phyloP scores from a whole-genome alignment of 2,113 vertebrate genomes.

The Zingel zingel region DNA sequence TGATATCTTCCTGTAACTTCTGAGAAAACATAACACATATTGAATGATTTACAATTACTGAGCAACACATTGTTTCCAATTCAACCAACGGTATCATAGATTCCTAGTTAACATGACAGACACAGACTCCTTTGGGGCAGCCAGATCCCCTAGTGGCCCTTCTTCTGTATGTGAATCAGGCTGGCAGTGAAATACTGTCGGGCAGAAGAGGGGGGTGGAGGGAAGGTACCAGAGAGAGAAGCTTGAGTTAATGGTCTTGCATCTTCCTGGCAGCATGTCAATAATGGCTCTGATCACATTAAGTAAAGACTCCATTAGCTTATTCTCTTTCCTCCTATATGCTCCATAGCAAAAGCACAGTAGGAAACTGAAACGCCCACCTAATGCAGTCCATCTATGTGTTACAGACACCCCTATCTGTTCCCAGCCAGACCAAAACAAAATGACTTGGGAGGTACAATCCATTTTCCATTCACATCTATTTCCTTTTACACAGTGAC shows the following conservation, averaged over 20 bases:
- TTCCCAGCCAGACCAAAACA: conserved; percentile 59
- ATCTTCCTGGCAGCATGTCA: conserved; percentile 99
- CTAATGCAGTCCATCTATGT: conserved; percentile 75
- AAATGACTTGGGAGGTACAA: conserved; percentile 53
- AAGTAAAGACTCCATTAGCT: conserved; percentile 98
- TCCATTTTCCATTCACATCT: conserved; percentile 52
- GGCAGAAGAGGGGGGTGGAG: conserved; percentile 58
- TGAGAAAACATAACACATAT: conserved; percentile 9
- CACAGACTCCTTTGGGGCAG: conserved; percentile 61
- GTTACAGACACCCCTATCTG: conserved; percentile 73
- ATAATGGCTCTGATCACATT: conserved; percentile 99
- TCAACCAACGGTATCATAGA: conserved; percentile 41
- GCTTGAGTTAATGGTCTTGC: conserved; percentile 97
- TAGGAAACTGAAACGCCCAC: conserved; percentile 80
- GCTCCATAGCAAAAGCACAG: conserved; percentile 85
- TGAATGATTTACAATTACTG: conserved; percentile 25
- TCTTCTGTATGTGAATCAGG: conserved; percentile 43
- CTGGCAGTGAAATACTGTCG: conserved; percentile 66
- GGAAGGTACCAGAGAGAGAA: conserved; percentile 72
- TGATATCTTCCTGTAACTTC: conserved; percentile 2
- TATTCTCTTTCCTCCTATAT: conserved; percentile 89
- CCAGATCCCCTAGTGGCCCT: conserved; percentile 54
- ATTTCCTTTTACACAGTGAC: conserved; percentile 43
- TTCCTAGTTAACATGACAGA: conserved; percentile 70
- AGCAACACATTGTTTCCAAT: conserved; percentile 37